Evolutionary conservation across 2,888 invertebrate genomes (phyloP).

Genomic region (Troglohyphantes excavatus): DNA sequence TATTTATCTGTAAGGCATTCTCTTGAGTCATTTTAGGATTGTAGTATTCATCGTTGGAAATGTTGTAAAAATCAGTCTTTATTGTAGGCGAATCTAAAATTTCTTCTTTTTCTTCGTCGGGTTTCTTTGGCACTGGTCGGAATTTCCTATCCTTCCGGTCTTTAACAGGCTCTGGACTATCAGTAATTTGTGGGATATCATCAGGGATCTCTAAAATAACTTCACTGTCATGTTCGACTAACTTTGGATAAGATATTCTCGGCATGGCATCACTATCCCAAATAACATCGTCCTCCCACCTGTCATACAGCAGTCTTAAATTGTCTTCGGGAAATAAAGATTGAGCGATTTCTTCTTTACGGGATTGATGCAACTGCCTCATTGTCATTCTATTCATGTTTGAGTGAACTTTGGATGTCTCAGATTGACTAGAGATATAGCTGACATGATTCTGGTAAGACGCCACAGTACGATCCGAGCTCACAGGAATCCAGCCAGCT

Average conservation of each 20-base stretch:
- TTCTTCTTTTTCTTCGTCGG: constrained; percentile 96
- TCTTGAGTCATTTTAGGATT: constrained; percentile 90
- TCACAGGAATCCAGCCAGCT: constrained; percentile 98
- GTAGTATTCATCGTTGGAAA: constrained; percentile 98
- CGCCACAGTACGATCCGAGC: constrained; percentile 89
- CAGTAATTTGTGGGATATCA: constrained; percentile 88
- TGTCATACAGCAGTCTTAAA: constrained; percentile 95
- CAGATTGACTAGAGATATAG: constrained; percentile 12
- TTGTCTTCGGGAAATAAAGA: constrained; percentile 99
- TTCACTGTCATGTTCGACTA: constrained; percentile 98
- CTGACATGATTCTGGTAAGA: constrained; percentile 87
- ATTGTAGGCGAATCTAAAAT: constrained; percentile 84
- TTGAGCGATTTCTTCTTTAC: constrained; percentile 90
- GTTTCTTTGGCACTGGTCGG: constrained; percentile 92
- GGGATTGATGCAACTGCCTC: neutral
- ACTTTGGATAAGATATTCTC: constrained; percentile 94
- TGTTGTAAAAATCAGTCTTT: constrained; percentile 94
- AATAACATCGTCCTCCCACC: constrained; percentile 99
- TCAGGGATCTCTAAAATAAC: constrained; percentile 96
- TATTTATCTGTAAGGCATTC: constrained; percentile 82
- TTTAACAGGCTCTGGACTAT: constrained; percentile 80
- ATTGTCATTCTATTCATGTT: neutral
- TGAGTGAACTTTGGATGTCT: neutral
- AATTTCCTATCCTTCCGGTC: constrained; percentile 83
- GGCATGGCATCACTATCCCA: constrained; percentile 96